Base-by-base conservation (phyloP, 35 echinoderm and acorn worm species). In the Strongylocentrotus purpuratus region DNA sequence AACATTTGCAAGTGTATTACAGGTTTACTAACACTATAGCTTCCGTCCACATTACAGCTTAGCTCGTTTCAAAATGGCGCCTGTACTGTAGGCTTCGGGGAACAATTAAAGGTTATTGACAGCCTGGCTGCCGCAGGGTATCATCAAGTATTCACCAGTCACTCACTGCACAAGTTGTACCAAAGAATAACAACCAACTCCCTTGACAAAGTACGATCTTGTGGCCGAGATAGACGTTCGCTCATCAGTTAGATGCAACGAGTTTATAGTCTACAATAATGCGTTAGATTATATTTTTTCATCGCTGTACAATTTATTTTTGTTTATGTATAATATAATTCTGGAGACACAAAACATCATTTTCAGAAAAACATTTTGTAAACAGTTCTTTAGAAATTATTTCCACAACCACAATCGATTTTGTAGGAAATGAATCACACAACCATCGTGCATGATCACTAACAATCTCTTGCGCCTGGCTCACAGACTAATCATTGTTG, bases 131-230 rank as follows among this genome's bases (percentile, higher is more conserved):
- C 87, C 87, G 12, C 32, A 46, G 87, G 87, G 31, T 89, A 46
- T 89, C 87, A 89, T 89, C 87, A 89, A 89, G 87, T 45, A 89
- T 89, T 89, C 87, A 89, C 87, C 87, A 89, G 87, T 86, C 87
- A 88, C 31, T 41, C 87, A 89, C 45, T 46, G 87, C 87, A 33
- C 32, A 89, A 33, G 13, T 46, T 89, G 87, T 46, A 46, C 87
- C 6, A 89, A 89, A 89, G 87, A 89, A 89, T 41, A 89, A 89
- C 87, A 89, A 14, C 32, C 87, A 45, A 18, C 14, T 89, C 87
- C 87, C 87, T 46, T 41, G 33, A 31, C 33, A 45, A 45, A 10
- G 87, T 89, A 31, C 87, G 32, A 89, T 89, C 87, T 33, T 46
- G 15, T 89, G 87, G 33, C 33, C 85, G 85, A 86, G 85, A 86